Conservation (phyloP, 2,888 invertebrate genomes). For the Cerastoderma edule region DNA sequence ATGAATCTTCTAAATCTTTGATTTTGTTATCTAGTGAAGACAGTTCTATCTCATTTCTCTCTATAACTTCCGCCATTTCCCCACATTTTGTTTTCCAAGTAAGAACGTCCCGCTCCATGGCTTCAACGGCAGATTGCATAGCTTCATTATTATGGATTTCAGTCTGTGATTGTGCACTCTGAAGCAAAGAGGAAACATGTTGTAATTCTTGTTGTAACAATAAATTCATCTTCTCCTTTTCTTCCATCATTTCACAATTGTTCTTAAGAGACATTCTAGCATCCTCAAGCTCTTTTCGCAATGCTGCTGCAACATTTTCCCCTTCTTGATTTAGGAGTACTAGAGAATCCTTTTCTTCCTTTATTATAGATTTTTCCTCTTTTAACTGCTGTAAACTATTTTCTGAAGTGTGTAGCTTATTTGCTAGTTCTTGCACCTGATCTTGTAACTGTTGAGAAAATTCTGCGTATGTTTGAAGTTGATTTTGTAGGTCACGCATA, state of each 20-base stretch:
- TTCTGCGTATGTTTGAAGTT: slow-evolving; percentile 67
- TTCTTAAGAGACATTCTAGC: slow-evolving; percentile 34
- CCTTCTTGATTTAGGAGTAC: slow-evolving; percentile 34
- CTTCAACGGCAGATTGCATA: neutral
- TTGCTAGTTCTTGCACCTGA: slow-evolving; percentile 68
- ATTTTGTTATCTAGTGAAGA: slow-evolving; percentile 49
- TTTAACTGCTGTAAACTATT: slow-evolving; percentile 51
- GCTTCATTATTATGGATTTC: neutral
- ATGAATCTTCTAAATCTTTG: slow-evolving; percentile 50
- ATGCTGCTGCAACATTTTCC: slow-evolving; percentile 15
- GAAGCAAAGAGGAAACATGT: neutral
- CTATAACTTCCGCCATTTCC: neutral
- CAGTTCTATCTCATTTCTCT: slow-evolving; percentile 18
- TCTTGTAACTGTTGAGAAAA: slow-evolving; percentile 71
- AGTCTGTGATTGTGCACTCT: neutral
- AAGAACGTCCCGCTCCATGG: neutral
- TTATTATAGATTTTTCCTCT: slow-evolving; percentile 39
- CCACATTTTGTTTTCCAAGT: neutral
- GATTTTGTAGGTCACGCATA: slow-evolving; percentile 61
- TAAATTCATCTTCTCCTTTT: slow-evolving; percentile 57
- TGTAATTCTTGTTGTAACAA: slow-evolving; percentile 50
- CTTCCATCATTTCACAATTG: slow-evolving; percentile 39
- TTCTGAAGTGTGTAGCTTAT: slow-evolving; percentile 49
- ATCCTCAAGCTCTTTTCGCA: slow-evolving; percentile 31
- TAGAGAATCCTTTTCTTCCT: slow-evolving; percentile 48